Percentiles rank a stretch among this genome's conserved stretches.
Evolutionary conservation across 2,113 vertebrate genomes (phyloP).

Genomic region (Bubo scandiacus): DNA sequence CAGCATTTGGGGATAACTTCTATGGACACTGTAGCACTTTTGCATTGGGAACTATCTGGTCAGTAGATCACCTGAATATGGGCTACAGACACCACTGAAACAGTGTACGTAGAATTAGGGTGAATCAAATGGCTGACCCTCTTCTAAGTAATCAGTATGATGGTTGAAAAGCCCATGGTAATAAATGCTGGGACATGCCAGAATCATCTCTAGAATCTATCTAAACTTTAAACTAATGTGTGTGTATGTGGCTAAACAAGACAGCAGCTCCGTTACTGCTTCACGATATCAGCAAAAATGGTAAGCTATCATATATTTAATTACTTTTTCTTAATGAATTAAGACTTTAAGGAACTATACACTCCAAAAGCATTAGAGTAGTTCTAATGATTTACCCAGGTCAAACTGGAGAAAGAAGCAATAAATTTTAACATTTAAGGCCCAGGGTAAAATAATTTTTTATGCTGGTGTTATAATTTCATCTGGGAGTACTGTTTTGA

Average conservation of each 20-base stretch:
- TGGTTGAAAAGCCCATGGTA: not conserved
- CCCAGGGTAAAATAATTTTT: not conserved
- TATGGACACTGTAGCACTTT: not conserved
- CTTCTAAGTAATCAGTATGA: not conserved
- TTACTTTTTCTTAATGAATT: not conserved
- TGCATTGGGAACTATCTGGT: not conserved
- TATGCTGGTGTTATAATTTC: not conserved
- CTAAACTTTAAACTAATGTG: not conserved
- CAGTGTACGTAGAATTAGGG: fast-evolving
- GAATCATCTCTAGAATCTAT: not conserved
- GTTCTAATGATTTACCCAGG: not conserved
- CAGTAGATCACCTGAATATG: not conserved
- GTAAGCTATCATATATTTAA: not conserved
- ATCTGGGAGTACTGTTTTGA: not conserved
- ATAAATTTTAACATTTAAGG: not conserved
- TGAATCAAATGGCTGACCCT: not conserved
- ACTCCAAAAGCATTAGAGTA: not conserved
- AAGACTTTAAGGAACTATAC: not conserved
- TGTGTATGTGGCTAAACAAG: not conserved
- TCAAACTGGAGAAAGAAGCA: not conserved
- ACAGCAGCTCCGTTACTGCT: not conserved
- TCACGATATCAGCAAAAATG: not conserved
- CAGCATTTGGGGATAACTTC: not conserved
- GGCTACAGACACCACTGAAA: not conserved
- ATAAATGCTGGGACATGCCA: not conserved